Evolutionary conservation across 2,113 vertebrate genomes (phyloP), one percentile per base, ranked within the genome.

Genomic region (Antennarius striatus): DNA sequence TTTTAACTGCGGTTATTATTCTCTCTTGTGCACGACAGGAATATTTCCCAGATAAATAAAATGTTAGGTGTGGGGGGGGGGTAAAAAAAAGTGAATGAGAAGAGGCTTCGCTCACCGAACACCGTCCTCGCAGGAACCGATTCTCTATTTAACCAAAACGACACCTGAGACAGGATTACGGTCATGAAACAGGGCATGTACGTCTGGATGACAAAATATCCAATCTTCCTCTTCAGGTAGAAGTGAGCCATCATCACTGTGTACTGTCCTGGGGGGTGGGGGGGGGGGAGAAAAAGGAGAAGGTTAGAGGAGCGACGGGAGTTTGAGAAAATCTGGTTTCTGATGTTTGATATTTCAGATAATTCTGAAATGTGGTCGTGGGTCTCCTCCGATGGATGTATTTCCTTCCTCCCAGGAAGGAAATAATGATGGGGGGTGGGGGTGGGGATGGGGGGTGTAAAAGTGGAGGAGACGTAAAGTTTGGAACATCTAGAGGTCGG

Each of bases 171-270:
- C 84, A 99, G 90, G 72, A 99, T 97, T 63, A 98, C 96, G 0
- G 97, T 99, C 96, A 99, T 98, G 79, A 99, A 97, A 86, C 97
- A 99, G 48, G 97, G 97, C 86, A 99, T 96, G 82, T 98, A 98
- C 0, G 96, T 98, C 90, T 99, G 98, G 84, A 98, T 98, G 88
- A 99, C 95, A 71, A 98, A 98, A 91, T 99, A 99, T 36, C 96
- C 96, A 4, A 98, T 98, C 91, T 98, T 99, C 86, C 97, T 95
- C 90, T 99, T 98, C 90, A 99, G 90, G 83, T 95, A 95, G 88
- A 99, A 99, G 79, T 99, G 95, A 28, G 95, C 95, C 79, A 95
- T 98, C 96, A 99, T 98, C 63, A 99, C 94, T 0, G 96, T 98
- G 68, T 99, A 99, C 90, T 98, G 94, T 6, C 97, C 96, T 99